These are phyloP conservation scores for Nezara viridula DNA, from an alignment of 2,888 invertebrate species.

Conservation along the genomic window DNA sequence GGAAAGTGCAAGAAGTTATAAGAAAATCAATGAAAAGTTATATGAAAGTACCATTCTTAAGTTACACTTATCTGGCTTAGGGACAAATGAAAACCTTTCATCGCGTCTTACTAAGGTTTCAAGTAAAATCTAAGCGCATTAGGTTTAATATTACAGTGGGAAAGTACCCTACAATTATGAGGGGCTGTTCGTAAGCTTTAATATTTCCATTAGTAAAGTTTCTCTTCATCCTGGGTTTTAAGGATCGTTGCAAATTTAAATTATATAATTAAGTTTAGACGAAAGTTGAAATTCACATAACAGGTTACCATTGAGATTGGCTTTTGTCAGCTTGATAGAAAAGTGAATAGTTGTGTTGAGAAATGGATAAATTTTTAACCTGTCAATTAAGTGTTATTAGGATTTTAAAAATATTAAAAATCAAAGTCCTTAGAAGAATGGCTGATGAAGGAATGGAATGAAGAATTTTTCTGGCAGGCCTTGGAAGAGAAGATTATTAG, in stretches of 20 bases:
- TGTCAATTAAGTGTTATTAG: too few species aligned
- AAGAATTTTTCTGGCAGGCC: background rate
- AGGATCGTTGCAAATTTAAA: background rate
- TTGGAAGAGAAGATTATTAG: background rate
- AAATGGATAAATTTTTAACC: too few species aligned
- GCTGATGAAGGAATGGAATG: too few species aligned
- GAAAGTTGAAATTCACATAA: too few species aligned
- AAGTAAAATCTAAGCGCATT: background rate
- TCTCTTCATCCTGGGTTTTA: background rate
- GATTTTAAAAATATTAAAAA: too few species aligned
- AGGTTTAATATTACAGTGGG: background rate
- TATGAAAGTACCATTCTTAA: background rate
- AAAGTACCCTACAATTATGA: background rate
- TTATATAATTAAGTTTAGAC: too few species aligned
- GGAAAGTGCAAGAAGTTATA: too few species aligned
- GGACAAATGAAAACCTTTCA: background rate
- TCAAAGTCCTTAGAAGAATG: too few species aligned
- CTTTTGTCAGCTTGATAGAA: too few species aligned
- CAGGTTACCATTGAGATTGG: too few species aligned
- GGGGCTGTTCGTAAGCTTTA: background rate
- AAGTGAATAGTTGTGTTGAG: too few species aligned
- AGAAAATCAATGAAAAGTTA: background rate
- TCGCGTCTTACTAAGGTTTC: conserved; percentile 9
- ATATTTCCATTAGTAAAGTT: background rate
- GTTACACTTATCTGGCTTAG: background rate